phyloP scores from a whole-genome alignment of 2,888 invertebrate genomes.

The Nomada hirtipes region DNA sequence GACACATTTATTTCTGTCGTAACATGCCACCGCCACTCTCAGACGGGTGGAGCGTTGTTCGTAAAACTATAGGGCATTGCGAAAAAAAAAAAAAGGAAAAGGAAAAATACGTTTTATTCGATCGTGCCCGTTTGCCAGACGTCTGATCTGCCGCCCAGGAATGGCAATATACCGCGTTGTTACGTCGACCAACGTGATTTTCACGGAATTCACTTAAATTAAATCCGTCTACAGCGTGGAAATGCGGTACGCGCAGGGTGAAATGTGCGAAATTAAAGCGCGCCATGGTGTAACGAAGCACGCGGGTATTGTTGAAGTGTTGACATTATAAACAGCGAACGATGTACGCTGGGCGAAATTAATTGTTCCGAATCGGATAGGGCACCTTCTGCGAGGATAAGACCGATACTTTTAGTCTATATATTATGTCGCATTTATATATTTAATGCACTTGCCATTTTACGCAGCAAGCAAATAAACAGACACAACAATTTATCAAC shows the following conservation, averaged over 20 bases:
- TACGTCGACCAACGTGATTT: constrained; percentile 66
- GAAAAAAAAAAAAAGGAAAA: background rate
- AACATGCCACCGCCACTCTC: constrained; percentile 15
- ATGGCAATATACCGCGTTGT: constrained; percentile 72
- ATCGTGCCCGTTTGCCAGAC: constrained; percentile 50
- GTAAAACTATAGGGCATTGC: background rate
- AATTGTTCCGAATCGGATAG: too few species aligned
- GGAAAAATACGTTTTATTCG: constrained; percentile 48
- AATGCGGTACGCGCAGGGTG: constrained; percentile 17
- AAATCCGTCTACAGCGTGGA: constrained; percentile 63
- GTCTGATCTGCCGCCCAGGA: constrained; percentile 65
- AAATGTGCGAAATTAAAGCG: constrained; percentile 51
- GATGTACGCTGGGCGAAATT: too few species aligned
- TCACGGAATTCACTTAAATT: constrained; percentile 72
- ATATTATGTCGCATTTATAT: too few species aligned
- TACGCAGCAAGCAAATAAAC: too few species aligned
- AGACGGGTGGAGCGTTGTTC: background rate
- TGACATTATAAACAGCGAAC: too few species aligned
- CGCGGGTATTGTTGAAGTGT: too few species aligned
- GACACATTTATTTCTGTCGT: constrained; percentile 44
- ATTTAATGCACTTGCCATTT: too few species aligned
- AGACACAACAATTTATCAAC: too few species aligned
- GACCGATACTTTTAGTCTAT: too few species aligned
- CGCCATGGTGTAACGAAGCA: background rate
- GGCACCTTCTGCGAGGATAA: too few species aligned